Evolutionary conservation across 2,888 invertebrate species (phyloP).

Genomic region (Microctonus hyperodae): DNA sequence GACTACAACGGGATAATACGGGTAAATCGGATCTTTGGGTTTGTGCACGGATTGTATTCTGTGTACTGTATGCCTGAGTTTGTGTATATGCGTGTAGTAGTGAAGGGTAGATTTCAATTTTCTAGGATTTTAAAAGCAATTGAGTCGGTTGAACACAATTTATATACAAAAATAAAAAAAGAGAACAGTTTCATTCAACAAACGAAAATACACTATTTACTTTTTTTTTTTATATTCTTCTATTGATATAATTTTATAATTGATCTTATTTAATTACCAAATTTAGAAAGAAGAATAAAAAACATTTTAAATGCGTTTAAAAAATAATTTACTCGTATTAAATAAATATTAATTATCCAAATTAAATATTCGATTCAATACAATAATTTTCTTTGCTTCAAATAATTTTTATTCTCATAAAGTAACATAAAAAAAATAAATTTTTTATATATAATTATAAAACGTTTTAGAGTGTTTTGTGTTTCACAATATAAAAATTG

Average conservation of each 20-base stretch:
- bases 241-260: conserved; percentile 3
- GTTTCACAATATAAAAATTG: no score
- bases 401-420: no score
- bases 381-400: no score
- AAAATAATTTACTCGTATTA: no score
- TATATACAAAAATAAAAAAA: not conserved
- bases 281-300: no score
- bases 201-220: not conserved
- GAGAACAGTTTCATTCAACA: not conserved
- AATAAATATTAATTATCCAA: no score
- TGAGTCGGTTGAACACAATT: conserved; percentile 24
- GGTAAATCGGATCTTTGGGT: conserved; percentile 43
- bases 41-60: conserved; percentile 23
- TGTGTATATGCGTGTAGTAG: conserved; percentile 24
- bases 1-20: conserved; percentile 43
- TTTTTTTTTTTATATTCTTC: no score
- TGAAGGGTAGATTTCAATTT: conserved; percentile 41
- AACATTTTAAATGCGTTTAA: no score
- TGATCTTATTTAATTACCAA: not conserved
- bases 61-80: not conserved
- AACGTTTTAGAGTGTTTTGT: no score
- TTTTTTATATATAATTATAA: no score
- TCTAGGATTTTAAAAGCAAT: conserved; percentile 40
- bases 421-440: no score
- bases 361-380: no score